Evolutionary conservation across 2,888 invertebrate genomes (phyloP).

Genomic region (Rhaphigaster nebulosa): DNA sequence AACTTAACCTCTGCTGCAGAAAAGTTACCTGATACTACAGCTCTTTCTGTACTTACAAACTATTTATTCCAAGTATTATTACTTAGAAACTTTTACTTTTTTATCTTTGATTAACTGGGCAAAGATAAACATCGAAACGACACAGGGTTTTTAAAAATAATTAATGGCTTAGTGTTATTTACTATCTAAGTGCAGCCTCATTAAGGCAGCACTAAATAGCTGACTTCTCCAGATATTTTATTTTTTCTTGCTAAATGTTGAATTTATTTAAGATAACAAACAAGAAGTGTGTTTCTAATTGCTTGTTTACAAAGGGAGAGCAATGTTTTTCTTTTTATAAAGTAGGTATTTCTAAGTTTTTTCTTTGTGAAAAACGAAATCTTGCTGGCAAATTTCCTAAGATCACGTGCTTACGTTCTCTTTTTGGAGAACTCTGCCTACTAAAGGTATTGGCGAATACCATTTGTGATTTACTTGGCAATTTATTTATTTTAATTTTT

Average conservation of each 20-base stretch:
- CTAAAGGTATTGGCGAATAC: no score
- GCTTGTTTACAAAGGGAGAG: not conserved
- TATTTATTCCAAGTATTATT: not conserved
- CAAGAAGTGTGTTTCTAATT: not conserved
- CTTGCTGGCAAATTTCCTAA: no score
- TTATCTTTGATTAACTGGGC: not conserved
- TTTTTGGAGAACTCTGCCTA: no score
- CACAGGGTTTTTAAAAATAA: not conserved
- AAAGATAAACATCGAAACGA: not conserved
- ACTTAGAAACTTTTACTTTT: not conserved
- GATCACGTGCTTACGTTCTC: no score
- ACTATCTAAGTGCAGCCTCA: not conserved
- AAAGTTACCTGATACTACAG: not conserved
- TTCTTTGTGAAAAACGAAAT: not conserved
- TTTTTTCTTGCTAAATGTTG: not conserved
- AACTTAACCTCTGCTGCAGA: no score
- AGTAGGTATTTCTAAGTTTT: no score
- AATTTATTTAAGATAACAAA: not conserved
- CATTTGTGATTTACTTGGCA: no score
- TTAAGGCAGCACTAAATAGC: not conserved
- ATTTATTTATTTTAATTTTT: no score
- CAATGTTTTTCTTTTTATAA: not conserved
- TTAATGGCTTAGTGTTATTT: not conserved
- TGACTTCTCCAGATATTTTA: not conserved
- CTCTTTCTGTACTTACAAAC: not conserved